Conservation (phyloP, 2,113 vertebrate species). For the Synchiropus splendidus region DNA sequence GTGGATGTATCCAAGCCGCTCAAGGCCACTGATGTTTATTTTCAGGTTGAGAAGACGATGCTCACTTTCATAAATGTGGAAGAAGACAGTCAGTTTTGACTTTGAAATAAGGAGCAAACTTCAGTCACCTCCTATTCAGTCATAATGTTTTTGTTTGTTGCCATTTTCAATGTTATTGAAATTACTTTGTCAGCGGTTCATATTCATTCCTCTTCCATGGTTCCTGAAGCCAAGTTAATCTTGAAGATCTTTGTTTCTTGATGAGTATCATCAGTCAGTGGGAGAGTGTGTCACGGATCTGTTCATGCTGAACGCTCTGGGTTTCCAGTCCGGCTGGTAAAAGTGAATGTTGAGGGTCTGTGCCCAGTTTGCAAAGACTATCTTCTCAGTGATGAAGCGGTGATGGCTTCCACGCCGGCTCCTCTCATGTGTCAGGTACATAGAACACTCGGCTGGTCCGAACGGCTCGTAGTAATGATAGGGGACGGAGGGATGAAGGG, state of each 20-base stretch:
- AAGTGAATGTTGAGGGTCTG: conserved; percentile 79
- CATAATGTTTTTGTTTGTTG: no score
- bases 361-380: conserved; percentile 87
- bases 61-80: no score
- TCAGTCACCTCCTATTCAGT: no score
- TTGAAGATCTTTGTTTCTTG: background rate
- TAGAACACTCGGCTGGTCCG: conserved; percentile 81
- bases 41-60: no score
- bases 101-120: no score
- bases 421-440: conserved; percentile 87
- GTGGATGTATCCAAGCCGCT: no score
- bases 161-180: no score
- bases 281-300: background rate
- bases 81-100: no score
- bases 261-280: conserved; percentile 29
- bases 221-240: background rate
- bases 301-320: conserved; percentile 35
- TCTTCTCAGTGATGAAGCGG: conserved; percentile 89
- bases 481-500: conserved; percentile 71
- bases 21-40: no score
- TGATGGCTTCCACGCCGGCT: conserved; percentile 82
- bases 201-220: no score
- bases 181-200: no score
- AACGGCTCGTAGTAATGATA: conserved; percentile 88
- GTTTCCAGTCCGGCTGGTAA: conserved; percentile 84